Conservation (phyloP, 2,888 invertebrate genomes). For the Drosophila rellima region DNA sequence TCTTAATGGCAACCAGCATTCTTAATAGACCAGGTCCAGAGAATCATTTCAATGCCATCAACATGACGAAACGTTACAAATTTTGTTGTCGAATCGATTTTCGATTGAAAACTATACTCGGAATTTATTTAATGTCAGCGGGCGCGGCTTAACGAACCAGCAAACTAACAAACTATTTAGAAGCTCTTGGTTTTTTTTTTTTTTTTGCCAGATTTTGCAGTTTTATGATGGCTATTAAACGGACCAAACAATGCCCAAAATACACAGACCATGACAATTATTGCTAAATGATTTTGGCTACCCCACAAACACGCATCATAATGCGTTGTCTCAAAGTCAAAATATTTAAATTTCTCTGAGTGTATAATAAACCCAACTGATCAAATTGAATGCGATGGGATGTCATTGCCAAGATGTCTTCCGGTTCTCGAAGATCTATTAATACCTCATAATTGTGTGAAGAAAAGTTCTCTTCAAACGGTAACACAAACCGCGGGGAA, state of each 20-base stretch:
- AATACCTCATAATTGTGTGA: slow-evolving; percentile 57
- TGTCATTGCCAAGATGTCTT: slow-evolving; percentile 26
- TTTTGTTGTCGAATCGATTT: slow-evolving; percentile 29
- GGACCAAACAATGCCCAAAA: slow-evolving; percentile 63
- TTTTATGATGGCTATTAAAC: slow-evolving; percentile 62
- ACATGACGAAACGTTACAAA: slow-evolving; percentile 58
- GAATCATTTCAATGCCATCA: slow-evolving; percentile 44
- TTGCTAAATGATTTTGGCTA: slow-evolving; percentile 77
- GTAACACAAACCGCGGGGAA: slow-evolving; percentile 35
- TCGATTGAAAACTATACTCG: slow-evolving; percentile 51
- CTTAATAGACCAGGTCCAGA: slow-evolving; percentile 37
- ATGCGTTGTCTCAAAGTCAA: too few relatives aligned
- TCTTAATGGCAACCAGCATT: slow-evolving; percentile 43
- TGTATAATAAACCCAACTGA: background rate
- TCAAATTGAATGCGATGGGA: slow-evolving; percentile 1
- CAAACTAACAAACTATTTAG: slow-evolving; percentile 5
- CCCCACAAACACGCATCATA: slow-evolving; percentile 43
- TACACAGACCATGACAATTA: slow-evolving; percentile 64
- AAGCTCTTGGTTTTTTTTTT: background rate
- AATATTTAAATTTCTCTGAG: background rate
- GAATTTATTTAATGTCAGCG: slow-evolving; percentile 32
- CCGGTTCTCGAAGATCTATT: slow-evolving; percentile 57
- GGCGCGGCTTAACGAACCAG: slow-evolving; percentile 64
- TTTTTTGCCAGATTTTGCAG: slow-evolving; percentile 33
- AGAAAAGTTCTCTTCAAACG: slow-evolving; percentile 25